phyloP scores from a whole-genome alignment of 1,140 invertebrate genomes.

The Choristoneura fumiferana region DNA sequence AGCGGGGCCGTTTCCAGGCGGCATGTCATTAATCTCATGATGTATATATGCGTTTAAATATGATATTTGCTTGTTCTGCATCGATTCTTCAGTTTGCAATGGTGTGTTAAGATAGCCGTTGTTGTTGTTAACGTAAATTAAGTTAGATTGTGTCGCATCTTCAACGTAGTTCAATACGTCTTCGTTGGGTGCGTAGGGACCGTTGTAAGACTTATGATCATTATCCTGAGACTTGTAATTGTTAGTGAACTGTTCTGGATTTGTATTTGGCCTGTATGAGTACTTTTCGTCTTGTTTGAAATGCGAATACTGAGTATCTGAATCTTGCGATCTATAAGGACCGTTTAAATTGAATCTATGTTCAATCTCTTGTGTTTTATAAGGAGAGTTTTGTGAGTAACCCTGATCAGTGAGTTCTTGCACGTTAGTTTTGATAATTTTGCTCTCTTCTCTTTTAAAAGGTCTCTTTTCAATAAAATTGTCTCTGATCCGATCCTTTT shows the following conservation, averaged over 20 bases:
- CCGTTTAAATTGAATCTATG: slow-evolving; percentile 26
- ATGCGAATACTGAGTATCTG: neutral
- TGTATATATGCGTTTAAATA: slow-evolving; percentile 36
- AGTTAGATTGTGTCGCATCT: neutral
- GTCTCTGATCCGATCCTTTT: slow-evolving; percentile 39
- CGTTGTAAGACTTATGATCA: slow-evolving; percentile 18
- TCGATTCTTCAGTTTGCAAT: slow-evolving; percentile 31
- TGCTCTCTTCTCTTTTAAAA: slow-evolving; percentile 5
- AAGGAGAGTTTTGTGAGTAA: slow-evolving; percentile 2
- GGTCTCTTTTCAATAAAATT: slow-evolving; percentile 6
- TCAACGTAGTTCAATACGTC: slow-evolving; percentile 1
- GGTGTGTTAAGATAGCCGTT: neutral
- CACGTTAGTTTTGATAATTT: neutral
- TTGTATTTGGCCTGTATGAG: neutral
- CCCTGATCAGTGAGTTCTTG: neutral
- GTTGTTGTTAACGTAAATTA: neutral
- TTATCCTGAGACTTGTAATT: slow-evolving; percentile 10
- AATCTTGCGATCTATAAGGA: slow-evolving; percentile 19
- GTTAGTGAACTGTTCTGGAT: neutral
- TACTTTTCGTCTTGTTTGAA: neutral
- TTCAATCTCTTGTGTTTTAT: slow-evolving; percentile 19
- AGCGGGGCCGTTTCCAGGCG: neutral
- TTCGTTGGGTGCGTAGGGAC: slow-evolving; percentile 7
- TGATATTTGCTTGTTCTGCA: slow-evolving; percentile 30
- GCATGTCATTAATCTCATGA: slow-evolving; percentile 32